Base-by-base conservation (phyloP, 2,888 invertebrate genomes). In the Nemapogon koenigi region DNA sequence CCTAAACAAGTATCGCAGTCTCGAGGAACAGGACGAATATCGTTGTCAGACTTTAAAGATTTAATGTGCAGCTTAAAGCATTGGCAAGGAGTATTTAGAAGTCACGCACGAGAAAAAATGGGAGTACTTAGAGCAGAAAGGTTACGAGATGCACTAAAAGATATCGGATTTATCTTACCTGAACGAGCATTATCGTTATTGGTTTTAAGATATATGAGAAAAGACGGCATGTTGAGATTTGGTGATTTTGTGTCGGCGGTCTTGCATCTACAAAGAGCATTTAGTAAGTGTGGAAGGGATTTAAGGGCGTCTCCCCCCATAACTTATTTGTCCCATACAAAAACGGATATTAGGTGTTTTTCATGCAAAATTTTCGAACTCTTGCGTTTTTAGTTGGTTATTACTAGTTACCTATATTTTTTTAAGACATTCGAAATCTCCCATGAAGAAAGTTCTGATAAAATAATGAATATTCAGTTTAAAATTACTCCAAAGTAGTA, bases 161-260 rank as follows among this genome's bases (percentile, higher is more conserved):
- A 94, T 71, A 89, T 94, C 11, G 94, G 95, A 3, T 95, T 94
- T 58, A 89, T 91, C 52, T 71, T 95, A 16, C 93, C 89, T 50
- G 90, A 91, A 41, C 89, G 91, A 43, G 90, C 92, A 17, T 79
- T 95, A 57, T 88, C 90, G 4, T 84, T 91, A 35, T 79, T 95
- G 6, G 88, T 94, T 43, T 80, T 94, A 45, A 82, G 93, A 44
- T 94, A 94, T 53, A 94, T 94, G 89, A 83, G 94, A 46, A 94
- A 94, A 62, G 95, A 95, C 60, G 94, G 94, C 26, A 94, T 94
- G 39, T 79, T 95, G 30, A 80, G 95, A 48, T 91, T 95, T 55
- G 94, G 94, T 7, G 95, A 95, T 64, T 95, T 94, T 59, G 94
- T 94, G 2, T 91, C 91, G 1, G 90, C 93, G 29, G 90, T 95